These are phyloP conservation scores for Gonatopus flavifemur DNA, from an alignment of 1,140 invertebrate genomes.

Conservation along the genomic window DNA sequence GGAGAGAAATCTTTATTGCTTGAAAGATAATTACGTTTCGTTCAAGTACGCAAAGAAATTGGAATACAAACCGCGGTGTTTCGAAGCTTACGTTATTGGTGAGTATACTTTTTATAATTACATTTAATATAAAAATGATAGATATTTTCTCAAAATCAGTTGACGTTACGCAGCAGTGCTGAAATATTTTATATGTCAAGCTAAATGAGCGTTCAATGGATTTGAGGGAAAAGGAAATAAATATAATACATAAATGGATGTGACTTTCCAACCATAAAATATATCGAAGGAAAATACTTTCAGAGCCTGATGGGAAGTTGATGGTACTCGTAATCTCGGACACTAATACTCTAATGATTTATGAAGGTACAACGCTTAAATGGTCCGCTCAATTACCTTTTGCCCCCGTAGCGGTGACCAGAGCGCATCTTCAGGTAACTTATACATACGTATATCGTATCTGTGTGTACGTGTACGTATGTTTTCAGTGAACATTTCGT, in stretches of 20 bases:
- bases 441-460: too few species aligned
- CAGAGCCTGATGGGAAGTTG: constrained; percentile 65
- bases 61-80: constrained; percentile 76
- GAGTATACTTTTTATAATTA: constrained; percentile 50
- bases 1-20: constrained; percentile 73
- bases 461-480: too few species aligned
- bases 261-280: not conserved
- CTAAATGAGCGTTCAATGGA: too few species aligned
- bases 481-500: too few species aligned
- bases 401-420: constrained; percentile 68
- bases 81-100: constrained; percentile 72
- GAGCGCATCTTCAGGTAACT: constrained; percentile 63
- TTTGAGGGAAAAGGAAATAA: too few species aligned
- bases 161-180: too few species aligned
- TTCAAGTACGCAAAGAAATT: constrained; percentile 79
- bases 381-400: constrained; percentile 85
- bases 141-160: too few species aligned
- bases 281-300: constrained; percentile 27
- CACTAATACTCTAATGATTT: constrained; percentile 73
- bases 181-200: too few species aligned
- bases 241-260: too few species aligned
- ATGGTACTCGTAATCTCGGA: constrained; percentile 71
- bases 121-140: too few species aligned
- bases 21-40: constrained; percentile 70
- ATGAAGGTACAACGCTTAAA: constrained; percentile 74